phyloP scores from a whole-genome alignment of 2,113 vertebrate species.

The Carassius carassius region DNA sequence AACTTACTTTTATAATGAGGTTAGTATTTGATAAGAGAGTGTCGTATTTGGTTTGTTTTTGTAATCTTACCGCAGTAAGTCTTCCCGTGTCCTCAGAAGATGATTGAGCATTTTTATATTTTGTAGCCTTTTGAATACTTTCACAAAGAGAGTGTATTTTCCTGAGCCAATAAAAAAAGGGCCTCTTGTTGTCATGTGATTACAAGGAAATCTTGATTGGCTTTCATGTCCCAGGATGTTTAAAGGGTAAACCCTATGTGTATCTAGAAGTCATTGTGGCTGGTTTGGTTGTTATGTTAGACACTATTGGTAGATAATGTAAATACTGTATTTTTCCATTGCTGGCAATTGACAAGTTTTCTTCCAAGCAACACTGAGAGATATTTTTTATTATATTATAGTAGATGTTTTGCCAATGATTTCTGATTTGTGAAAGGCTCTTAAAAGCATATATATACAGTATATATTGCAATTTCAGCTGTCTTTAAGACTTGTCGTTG shows the following conservation, averaged over 20 bases:
- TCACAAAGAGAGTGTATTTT: neutral
- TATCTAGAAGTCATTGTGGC: neutral
- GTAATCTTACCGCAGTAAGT: conserved; percentile 34
- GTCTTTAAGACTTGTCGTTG: too few species aligned
- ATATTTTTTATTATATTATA: neutral
- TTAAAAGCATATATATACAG: neutral
- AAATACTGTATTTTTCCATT: neutral
- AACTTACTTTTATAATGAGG: neutral
- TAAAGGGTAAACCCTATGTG: neutral
- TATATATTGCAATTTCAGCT: too few species aligned
- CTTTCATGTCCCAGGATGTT: neutral
- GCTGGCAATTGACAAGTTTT: neutral
- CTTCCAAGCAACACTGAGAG: too few species aligned
- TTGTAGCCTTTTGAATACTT: conserved; percentile 16
- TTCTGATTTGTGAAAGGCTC: neutral
- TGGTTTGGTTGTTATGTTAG: neutral
- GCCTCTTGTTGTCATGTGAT: neutral
- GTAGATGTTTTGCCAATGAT: neutral
- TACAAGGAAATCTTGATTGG: neutral
- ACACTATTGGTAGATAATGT: neutral
- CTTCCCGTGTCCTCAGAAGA: neutral
- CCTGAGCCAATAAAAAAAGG: neutral
- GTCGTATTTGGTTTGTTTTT: neutral
- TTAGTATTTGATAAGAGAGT: neutral
- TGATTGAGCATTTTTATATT: neutral